These are phyloP conservation scores for Aegotheles bennettii DNA, from an alignment of 2,113 vertebrate species.

Conservation along the genomic window DNA sequence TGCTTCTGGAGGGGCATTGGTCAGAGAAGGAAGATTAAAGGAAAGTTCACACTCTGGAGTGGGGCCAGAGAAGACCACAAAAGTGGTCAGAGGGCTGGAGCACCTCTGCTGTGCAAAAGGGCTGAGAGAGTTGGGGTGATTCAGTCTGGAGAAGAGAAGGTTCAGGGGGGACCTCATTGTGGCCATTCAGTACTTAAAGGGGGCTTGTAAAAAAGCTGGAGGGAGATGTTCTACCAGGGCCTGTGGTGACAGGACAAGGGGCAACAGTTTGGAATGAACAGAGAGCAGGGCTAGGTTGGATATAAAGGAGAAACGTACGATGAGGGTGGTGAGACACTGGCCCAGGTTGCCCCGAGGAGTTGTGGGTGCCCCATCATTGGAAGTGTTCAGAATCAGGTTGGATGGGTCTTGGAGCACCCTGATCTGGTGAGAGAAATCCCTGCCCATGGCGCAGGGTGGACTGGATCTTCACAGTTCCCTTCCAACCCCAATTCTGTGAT, in stretches of 20 bases:
- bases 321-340: no score
- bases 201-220: not conserved
- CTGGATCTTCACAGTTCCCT: not conserved
- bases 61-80: not conserved
- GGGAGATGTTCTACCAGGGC: no score
- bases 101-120: not conserved
- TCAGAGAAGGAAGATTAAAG: not conserved
- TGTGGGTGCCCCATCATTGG: not conserved
- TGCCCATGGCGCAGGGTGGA: not conserved
- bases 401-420: not conserved
- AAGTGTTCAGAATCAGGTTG: not conserved
- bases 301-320: no score
- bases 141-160: not conserved
- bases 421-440: not conserved
- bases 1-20: not conserved
- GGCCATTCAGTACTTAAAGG: fast-evolving
- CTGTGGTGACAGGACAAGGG: no score
- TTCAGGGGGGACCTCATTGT: fast-evolving
- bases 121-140: not conserved
- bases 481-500: not conserved
- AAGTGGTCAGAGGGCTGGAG: not conserved
- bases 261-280: no score
- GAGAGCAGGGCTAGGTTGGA: no score
- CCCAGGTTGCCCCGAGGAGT: not conserved
- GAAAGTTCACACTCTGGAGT: not conserved